phyloP scores from a whole-genome alignment of 1,140 invertebrate species.

The Papilio glaucus region DNA sequence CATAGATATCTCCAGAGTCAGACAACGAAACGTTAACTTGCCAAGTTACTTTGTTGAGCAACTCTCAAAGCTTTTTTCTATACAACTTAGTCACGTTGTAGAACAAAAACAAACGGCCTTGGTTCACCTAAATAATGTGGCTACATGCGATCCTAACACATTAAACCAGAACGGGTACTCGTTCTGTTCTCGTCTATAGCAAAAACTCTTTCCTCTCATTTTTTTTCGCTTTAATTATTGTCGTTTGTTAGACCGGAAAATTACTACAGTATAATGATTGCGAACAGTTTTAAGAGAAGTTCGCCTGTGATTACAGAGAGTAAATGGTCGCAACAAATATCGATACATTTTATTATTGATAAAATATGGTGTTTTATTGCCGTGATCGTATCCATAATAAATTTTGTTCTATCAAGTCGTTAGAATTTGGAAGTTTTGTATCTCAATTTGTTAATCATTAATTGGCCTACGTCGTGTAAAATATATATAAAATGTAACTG shows the following conservation, averaged over 20 bases:
- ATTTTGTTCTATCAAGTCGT: background rate
- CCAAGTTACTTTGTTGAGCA: no score
- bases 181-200: conserved; percentile 38
- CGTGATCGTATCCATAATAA: background rate
- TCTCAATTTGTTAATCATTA: background rate
- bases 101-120: conserved; percentile 68
- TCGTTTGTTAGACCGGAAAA: conserved; percentile 11
- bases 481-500: background rate
- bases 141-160: conserved; percentile 61
- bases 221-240: conserved; percentile 16
- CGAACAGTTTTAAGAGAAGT: background rate
- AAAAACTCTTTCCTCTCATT: conserved; percentile 1
- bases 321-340: conserved; percentile 1
- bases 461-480: background rate
- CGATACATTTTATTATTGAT: background rate
- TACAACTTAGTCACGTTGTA: conserved; percentile 59
- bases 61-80: no score
- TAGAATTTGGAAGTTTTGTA: background rate
- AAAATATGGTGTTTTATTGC: background rate
- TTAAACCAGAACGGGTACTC: conserved; percentile 32
- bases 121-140: conserved; percentile 53
- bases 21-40: no score
- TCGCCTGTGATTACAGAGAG: background rate
- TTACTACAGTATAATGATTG: background rate
- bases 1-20: no score